phyloP scores from a whole-genome alignment of 53 echinoderm and acorn worm species.

The Temnopleurus reevesii region DNA sequence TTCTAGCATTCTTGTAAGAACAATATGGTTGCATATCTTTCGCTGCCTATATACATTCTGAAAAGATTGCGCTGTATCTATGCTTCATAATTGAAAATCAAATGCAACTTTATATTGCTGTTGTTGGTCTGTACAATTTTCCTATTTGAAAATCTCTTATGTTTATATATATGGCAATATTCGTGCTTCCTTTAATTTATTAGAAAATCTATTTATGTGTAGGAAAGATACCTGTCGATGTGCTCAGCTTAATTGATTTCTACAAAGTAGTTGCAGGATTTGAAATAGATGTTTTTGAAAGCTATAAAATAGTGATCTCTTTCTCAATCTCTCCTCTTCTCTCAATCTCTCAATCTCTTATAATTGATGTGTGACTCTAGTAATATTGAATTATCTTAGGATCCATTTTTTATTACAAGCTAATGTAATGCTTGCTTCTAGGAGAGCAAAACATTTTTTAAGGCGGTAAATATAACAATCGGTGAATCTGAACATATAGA shows the following conservation, averaged over 20 bases:
- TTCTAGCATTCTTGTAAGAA: neutral
- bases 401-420: too few species aligned
- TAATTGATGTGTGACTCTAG: too few species aligned
- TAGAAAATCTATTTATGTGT: neutral
- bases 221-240: neutral
- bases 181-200: slow-evolving; percentile 2
- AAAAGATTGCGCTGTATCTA: too few species aligned
- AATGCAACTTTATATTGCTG: neutral
- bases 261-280: neutral
- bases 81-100: neutral
- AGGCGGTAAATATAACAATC: too few species aligned
- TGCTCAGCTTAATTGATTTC: neutral
- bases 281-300: too few species aligned
- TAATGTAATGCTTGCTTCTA: too few species aligned
- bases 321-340: too few species aligned
- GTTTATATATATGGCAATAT: neutral
- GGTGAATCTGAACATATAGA: too few species aligned
- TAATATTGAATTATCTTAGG: too few species aligned
- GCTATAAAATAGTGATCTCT: too few species aligned
- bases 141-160: neutral
- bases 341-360: too few species aligned
- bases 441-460: too few species aligned
- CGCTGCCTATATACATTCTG: neutral
- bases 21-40: neutral
- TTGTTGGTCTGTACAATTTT: neutral